Evolutionary conservation across 2,113 vertebrate genomes (phyloP), one percentile per base, ranked within the genome.

Genomic region (Spilogale gracilis): DNA sequence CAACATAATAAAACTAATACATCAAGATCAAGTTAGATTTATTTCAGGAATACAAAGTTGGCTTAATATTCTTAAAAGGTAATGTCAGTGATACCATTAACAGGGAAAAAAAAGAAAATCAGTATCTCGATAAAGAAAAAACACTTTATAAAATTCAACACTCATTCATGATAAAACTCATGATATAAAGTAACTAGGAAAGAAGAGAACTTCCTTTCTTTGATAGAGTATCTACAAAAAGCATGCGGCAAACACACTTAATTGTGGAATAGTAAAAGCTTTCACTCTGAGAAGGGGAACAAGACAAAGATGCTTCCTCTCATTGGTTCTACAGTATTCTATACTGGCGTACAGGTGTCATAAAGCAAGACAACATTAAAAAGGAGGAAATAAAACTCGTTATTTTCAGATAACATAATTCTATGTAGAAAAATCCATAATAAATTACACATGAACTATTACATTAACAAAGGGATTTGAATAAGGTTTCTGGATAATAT

Each of bases 81-180:
- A 73, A 61, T 25, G 7, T 85, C 85, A 91, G 13, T 60, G 8
- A 71, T 80, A 91, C 32, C 43, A 86, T 63, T 43, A 80, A 87
- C n/a, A 92, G 45, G 45, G 9, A 45, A 78, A 74, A 84, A 54
- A 50, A 54, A 82, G 56, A 63, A 71, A 60, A 73, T 52, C 23
- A 78, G n/a, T 61, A 63, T 81, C 54, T 81, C 45, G 60, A 43
- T 54, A 48, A 30, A 80, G 74, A 48, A 54, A 94, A 92, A 71
- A 61, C 12, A 61, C 86, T 87, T 95, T 52, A 79, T 73, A 92
- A 92, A 81, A 92, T 86, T 80, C n/a, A 95, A 86, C 50, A 95
- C 60, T 21, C 71, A 78, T 71, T 78, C 61, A 86, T 91, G 56
- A 95, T 78, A 67, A 91, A 95, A 95, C 52, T 91, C 61, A 17